These are phyloP conservation scores for Teinopalpus imperialis DNA, from an alignment of 2,888 invertebrate genomes.

Conservation along the genomic window DNA sequence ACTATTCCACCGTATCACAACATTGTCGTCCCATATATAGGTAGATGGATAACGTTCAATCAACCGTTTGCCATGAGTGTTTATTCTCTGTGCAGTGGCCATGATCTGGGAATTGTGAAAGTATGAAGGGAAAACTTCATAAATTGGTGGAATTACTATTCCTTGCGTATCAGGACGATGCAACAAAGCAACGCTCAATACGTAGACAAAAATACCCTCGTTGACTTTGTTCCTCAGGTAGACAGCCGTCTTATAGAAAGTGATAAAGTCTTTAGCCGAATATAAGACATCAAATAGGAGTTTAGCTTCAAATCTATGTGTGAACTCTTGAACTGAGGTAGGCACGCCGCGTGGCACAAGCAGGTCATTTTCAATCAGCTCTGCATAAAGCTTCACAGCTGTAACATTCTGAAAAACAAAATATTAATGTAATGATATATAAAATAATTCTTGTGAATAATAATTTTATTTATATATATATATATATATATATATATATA, in stretches of 20 bases:
- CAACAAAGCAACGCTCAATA: slow-evolving; percentile 82
- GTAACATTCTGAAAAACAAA: slow-evolving; percentile 70
- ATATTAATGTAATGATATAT: too few species aligned
- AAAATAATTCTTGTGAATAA: too few species aligned
- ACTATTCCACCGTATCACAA: slow-evolving; percentile 84
- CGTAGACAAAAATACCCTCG: slow-evolving; percentile 86
- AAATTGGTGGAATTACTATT: slow-evolving; percentile 85
- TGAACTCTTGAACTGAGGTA: slow-evolving; percentile 79
- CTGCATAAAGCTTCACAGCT: slow-evolving; percentile 78
- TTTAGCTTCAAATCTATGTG: slow-evolving; percentile 83
- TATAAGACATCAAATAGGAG: slow-evolving; percentile 85
- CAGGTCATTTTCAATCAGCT: slow-evolving; percentile 75
- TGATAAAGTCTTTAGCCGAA: slow-evolving; percentile 86
- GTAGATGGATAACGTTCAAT: slow-evolving; percentile 55
- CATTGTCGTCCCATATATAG: slow-evolving; percentile 64
- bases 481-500: too few species aligned
- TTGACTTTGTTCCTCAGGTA: slow-evolving; percentile 86
- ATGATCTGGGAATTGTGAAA: slow-evolving; percentile 87
- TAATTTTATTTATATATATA: too few species aligned
- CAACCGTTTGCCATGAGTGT: slow-evolving; percentile 57
- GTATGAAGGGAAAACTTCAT: slow-evolving; percentile 87
- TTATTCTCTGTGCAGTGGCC: slow-evolving; percentile 84
- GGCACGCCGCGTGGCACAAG: slow-evolving; percentile 81
- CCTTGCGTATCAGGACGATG: slow-evolving; percentile 85
- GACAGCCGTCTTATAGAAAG: slow-evolving; percentile 86